These are phyloP conservation scores for Girardinichthys multiradiatus DNA, from an alignment of 2,113 vertebrate species.

Conservation along the genomic window DNA sequence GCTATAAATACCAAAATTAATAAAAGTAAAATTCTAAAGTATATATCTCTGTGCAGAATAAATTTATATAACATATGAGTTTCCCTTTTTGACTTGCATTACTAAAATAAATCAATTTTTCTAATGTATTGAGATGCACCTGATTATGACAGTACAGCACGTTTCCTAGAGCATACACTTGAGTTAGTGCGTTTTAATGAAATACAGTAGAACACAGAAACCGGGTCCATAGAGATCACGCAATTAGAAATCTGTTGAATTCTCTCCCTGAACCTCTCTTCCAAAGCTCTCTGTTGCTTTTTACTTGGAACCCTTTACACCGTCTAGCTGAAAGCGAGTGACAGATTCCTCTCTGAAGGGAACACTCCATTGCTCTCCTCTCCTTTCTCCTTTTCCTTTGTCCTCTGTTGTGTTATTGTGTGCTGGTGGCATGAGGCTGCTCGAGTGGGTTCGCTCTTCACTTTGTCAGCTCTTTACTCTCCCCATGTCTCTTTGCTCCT, in stretches of 20 bases:
- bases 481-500: slow-evolving; percentile 49
- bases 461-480: slow-evolving; percentile 66
- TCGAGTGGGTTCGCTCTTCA: slow-evolving; percentile 50
- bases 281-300: slow-evolving; percentile 38
- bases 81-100: neutral
- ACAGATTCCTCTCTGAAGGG: slow-evolving; percentile 74
- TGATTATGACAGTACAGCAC: neutral
- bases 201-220: neutral
- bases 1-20: neutral
- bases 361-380: slow-evolving; percentile 60
- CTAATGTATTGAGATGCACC: neutral
- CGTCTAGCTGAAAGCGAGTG: slow-evolving; percentile 54
- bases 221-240: slow-evolving; percentile 31
- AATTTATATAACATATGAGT: neutral
- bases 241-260: slow-evolving; percentile 46
- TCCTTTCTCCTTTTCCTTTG: slow-evolving; percentile 59
- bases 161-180: neutral
- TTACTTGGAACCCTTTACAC: slow-evolving; percentile 59
- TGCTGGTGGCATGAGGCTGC: slow-evolving; percentile 38
- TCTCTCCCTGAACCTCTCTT: slow-evolving; percentile 36
- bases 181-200: neutral
- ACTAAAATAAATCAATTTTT: neutral
- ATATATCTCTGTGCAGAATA: neutral
- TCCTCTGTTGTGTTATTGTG: slow-evolving; percentile 65
- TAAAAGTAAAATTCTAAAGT: neutral